These are phyloP conservation scores for Hemicentrotus pulcherrimus DNA, from an alignment of 35 echinoderm and acorn worm species.

Conservation along the genomic window DNA sequence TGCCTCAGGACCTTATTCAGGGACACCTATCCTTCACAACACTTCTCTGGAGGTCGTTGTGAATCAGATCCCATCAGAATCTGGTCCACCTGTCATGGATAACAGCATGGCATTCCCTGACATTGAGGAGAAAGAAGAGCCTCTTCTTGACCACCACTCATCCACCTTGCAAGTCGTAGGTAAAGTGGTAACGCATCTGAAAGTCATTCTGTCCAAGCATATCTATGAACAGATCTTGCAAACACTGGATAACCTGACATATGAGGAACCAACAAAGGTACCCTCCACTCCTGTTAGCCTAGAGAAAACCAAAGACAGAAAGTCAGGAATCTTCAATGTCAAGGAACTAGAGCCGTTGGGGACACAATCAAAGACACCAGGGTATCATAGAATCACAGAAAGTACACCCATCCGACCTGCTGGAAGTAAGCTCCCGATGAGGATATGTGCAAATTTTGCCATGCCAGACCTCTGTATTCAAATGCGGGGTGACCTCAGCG, in stretches of 20 bases:
- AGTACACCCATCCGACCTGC: slow-evolving; percentile 29
- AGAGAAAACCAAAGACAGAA: slow-evolving; percentile 19
- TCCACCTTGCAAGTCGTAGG: slow-evolving; percentile 76
- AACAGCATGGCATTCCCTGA: slow-evolving; percentile 48
- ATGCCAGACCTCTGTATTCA: slow-evolving; percentile 83
- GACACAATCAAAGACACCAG: neutral
- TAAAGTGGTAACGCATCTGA: slow-evolving; percentile 78
- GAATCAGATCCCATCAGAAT: slow-evolving; percentile 56
- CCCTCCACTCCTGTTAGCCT: neutral
- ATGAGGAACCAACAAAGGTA: slow-evolving; percentile 49
- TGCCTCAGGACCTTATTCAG: slow-evolving; percentile 52
- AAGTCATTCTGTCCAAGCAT: slow-evolving; percentile 88
- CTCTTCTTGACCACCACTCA: slow-evolving; percentile 31
- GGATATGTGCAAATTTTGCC: slow-evolving; percentile 76
- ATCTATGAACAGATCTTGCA: slow-evolving; percentile 93
- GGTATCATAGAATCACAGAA: neutral
- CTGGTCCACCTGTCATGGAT: slow-evolving; percentile 49
- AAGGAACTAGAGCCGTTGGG: neutral
- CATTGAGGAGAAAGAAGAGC: slow-evolving; percentile 51
- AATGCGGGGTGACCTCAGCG: slow-evolving; percentile 77
- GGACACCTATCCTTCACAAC: slow-evolving; percentile 87
- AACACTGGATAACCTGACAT: slow-evolving; percentile 93
- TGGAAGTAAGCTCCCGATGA: slow-evolving; percentile 24
- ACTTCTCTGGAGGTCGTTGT: slow-evolving; percentile 85
- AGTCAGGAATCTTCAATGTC: slow-evolving; percentile 31